phyloP scores from a whole-genome alignment of 1,140 invertebrate genomes.

The Babylonia areolata region DNA sequence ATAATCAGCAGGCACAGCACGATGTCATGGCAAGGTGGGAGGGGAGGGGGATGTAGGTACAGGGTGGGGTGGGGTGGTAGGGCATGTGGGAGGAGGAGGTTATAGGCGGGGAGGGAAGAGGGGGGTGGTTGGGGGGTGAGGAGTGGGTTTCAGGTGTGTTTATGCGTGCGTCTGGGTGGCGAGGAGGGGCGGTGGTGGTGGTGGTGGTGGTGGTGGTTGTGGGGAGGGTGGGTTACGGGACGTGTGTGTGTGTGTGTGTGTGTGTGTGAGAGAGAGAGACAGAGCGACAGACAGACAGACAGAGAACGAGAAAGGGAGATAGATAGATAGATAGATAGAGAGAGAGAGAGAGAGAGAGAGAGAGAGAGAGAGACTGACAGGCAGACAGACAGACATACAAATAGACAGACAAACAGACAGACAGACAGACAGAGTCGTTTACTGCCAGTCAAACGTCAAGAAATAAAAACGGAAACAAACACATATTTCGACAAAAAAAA shows the following conservation, averaged over 20 bases:
- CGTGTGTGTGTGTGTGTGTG: not conserved
- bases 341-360: slow-evolving; percentile 15
- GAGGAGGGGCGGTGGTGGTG: not conserved
- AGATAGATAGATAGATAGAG: slow-evolving; percentile 2
- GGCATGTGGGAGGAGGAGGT: not conserved
- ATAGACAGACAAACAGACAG: no score
- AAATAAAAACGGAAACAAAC: no score
- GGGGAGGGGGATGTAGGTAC: not conserved
- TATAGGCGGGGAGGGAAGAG: not conserved
- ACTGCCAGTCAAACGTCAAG: no score
- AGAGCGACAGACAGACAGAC: not conserved
- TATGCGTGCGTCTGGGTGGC: not conserved
- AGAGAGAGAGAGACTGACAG: no score
- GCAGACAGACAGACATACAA: no score
- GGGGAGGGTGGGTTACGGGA: not conserved
- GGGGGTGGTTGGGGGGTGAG: not conserved
- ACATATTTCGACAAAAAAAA: no score
- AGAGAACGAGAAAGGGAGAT: not conserved
- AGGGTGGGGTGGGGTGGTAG: not conserved
- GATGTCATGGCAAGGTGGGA: not conserved
- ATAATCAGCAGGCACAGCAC: not conserved
- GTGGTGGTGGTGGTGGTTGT: not conserved
- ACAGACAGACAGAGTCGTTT: no score
- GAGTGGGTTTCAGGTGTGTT: no score
- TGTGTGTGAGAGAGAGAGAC: not conserved